Percentiles rank a stretch among this genome's conserved stretches.
Evolutionary conservation across 2,888 invertebrate genomes (phyloP).

Genomic region (Aleiodes leptofemur): DNA sequence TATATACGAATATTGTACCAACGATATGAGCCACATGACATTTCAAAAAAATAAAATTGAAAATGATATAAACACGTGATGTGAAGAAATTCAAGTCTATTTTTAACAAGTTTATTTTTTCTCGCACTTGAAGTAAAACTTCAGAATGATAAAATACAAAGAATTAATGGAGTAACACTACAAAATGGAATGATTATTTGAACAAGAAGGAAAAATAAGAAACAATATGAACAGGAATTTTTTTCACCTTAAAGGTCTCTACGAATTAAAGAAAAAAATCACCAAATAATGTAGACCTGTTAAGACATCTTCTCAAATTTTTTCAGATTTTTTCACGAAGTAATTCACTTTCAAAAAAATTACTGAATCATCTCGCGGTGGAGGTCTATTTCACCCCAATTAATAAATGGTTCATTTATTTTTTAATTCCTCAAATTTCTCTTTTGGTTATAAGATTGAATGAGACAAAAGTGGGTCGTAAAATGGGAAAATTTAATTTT

Average conservation of each 20-base stretch:
- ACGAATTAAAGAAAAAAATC: not conserved
- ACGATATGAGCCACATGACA: conserved; percentile 15
- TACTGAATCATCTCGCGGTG: not conserved
- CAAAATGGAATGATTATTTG: too few relatives aligned
- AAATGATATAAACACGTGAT: not conserved
- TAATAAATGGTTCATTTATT: too few relatives aligned
- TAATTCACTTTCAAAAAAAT: not conserved
- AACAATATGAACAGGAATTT: too few relatives aligned
- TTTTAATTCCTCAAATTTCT: too few relatives aligned
- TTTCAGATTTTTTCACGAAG: not conserved
- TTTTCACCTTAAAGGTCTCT: too few relatives aligned
- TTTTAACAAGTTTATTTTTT: not conserved
- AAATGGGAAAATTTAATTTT: not conserved
- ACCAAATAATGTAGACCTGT: not conserved
- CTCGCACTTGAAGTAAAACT: too few relatives aligned
- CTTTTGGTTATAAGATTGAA: too few relatives aligned
- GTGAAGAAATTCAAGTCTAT: not conserved
- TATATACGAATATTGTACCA: conserved; percentile 19
- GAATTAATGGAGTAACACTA: too few relatives aligned
- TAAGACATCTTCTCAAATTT: not conserved
- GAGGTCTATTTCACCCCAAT: too few relatives aligned
- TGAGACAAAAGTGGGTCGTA: not conserved
- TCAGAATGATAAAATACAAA: too few relatives aligned
- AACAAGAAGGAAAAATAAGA: too few relatives aligned
- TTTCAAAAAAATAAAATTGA: not conserved